Conservation (phyloP, 2,888 invertebrate species). For the Melinopterus prodromus region DNA sequence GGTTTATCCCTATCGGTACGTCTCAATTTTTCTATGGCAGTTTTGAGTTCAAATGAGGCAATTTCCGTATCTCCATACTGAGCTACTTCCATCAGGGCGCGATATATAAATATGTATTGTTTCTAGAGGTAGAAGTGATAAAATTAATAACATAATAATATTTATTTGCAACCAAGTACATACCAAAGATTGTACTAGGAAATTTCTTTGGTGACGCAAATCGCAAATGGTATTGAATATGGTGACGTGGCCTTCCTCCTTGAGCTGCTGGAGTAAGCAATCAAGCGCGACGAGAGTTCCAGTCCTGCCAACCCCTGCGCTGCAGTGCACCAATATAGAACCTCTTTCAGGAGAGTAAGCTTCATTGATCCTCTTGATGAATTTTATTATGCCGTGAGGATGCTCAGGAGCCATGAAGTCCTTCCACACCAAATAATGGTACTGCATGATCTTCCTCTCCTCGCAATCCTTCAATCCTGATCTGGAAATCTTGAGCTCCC, state of each 20-base stretch:
- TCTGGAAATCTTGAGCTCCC: slow-evolving; percentile 73
- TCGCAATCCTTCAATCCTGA: slow-evolving; percentile 62
- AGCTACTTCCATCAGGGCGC: slow-evolving; percentile 89
- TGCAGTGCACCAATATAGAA: slow-evolving; percentile 90
- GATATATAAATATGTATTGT: slow-evolving; percentile 96
- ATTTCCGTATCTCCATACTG: slow-evolving; percentile 94
- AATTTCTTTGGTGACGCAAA: slow-evolving; percentile 89
- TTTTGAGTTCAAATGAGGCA: slow-evolving; percentile 74
- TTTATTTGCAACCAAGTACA: slow-evolving; percentile 37
- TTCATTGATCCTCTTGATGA: slow-evolving; percentile 88
- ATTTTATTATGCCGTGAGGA: slow-evolving; percentile 89
- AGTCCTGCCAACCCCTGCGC: slow-evolving; percentile 94
- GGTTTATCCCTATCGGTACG: slow-evolving; percentile 73
- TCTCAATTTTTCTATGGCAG: slow-evolving; percentile 76
- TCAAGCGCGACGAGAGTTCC: slow-evolving; percentile 94
- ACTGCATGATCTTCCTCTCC: slow-evolving; percentile 80
- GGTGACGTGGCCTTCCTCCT: slow-evolving; percentile 82
- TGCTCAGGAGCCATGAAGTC: slow-evolving; percentile 96
- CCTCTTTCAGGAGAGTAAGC: slow-evolving; percentile 85
- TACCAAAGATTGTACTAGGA: slow-evolving; percentile 90
- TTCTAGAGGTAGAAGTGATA: slow-evolving; percentile 68
- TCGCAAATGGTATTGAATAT: slow-evolving; percentile 93
- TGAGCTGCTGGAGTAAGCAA: slow-evolving; percentile 85
- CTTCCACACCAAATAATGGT: slow-evolving; percentile 95
- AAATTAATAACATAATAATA: neutral